Percentiles rank a stretch among this genome's conserved stretches.
Conservation (phyloP, 2,888 invertebrate species). For the Podabrus alpinus region DNA sequence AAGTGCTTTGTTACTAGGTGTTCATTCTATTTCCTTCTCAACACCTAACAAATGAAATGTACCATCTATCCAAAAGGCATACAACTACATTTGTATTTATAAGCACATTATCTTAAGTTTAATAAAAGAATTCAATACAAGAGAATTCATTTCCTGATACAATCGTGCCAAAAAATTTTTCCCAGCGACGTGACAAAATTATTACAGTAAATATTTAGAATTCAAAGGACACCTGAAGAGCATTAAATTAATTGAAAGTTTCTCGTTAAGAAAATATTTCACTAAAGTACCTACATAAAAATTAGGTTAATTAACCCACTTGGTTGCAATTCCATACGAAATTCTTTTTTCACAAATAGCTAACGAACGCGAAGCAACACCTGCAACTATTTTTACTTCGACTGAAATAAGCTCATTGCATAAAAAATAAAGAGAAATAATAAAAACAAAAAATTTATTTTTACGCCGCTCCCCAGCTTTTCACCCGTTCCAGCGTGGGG, state of each 20-base stretch:
- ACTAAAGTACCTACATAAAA: background rate
- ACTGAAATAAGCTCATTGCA: background rate
- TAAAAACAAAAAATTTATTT: background rate
- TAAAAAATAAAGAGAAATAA: background rate
- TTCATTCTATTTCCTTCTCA: constrained; percentile 37
- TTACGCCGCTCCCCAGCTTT: background rate
- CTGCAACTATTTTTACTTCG: background rate
- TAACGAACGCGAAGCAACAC: background rate
- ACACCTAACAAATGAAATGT: constrained; percentile 25
- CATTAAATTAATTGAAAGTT: background rate
- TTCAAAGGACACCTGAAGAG: background rate
- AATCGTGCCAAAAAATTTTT: background rate
- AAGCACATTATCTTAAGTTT: background rate
- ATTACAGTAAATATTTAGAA: background rate
- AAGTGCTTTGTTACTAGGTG: constrained; percentile 38
- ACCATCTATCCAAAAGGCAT: background rate
- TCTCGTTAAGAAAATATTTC: background rate
- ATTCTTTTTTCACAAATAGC: background rate
- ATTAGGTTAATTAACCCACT: background rate
- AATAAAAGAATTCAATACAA: background rate
- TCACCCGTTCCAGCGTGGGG: background rate
- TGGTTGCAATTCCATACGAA: background rate
- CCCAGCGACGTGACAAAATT: background rate
- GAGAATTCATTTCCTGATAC: background rate
- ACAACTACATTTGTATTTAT: background rate